A percentile compares a stretch with the other conserved stretches of the same genome.
These are phyloP conservation scores for Semicossyphus pulcher DNA, from an alignment of 2,113 vertebrate genomes.

Conservation along the genomic window DNA sequence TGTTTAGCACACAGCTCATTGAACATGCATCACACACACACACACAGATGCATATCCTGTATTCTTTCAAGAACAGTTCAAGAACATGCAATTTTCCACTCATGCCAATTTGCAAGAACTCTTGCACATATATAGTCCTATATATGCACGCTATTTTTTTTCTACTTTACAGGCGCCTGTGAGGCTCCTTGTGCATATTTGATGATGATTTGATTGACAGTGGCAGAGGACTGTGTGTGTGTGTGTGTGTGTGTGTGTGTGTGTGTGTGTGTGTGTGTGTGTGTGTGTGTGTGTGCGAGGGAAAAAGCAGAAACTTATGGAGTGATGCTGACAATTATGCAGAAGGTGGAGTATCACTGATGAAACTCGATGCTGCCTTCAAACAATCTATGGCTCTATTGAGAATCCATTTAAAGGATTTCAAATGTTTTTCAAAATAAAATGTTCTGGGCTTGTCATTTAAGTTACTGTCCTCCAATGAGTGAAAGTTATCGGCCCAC, in stretches of 20 bases:
- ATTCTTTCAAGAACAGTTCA: not conserved
- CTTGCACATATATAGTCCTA: not conserved
- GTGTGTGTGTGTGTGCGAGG: not conserved
- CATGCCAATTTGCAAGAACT: not conserved
- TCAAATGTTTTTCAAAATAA: not conserved
- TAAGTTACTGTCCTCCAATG: not conserved
- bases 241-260: slow-evolving; percentile 3
- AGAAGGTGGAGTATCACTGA: slow-evolving; percentile 5
- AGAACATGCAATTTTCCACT: not conserved
- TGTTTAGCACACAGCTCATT: slow-evolving; percentile 22
- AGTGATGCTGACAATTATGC: slow-evolving; percentile 12
- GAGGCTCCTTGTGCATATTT: slow-evolving; percentile 50
- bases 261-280: slow-evolving; percentile 1
- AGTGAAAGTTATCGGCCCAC: not conserved
- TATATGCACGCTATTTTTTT: slow-evolving; percentile 22
- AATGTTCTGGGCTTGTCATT: not conserved
- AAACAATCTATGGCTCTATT: not conserved
- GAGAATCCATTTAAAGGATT: not conserved
- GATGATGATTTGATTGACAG: slow-evolving; percentile 57
- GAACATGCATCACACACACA: not conserved
- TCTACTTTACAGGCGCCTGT: slow-evolving; percentile 22
- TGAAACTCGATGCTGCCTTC: slow-evolving; percentile 4
- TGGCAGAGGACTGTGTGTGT: slow-evolving; percentile 1
- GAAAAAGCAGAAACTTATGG: slow-evolving; percentile 10
- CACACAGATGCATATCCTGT: not conserved